A percentile compares a stretch with the other conserved stretches of the same genome.
phyloP scores from a whole-genome alignment of 1,140 invertebrate species.

The Teleogryllus occipitalis region DNA sequence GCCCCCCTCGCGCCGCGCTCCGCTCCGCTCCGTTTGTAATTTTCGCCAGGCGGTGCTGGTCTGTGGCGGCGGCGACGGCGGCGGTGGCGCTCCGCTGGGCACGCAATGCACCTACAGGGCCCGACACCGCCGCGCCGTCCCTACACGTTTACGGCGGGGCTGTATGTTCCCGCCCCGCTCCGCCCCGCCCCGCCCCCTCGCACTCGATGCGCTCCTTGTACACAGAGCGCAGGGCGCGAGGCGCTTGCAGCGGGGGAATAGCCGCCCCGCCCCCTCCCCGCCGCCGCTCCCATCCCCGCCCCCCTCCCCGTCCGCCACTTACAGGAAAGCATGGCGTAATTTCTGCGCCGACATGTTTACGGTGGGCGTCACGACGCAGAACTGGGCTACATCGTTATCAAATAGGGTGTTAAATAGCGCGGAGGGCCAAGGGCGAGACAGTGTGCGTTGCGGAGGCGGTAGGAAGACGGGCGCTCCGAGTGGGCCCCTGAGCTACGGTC shows the following conservation, averaged over 20 bases:
- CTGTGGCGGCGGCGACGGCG: too few relatives aligned
- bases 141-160: neutral
- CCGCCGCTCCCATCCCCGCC: neutral
- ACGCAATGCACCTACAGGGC: too few relatives aligned
- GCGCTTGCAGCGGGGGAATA: neutral
- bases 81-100: too few relatives aligned
- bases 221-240: neutral
- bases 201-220: neutral
- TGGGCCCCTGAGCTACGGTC: too few relatives aligned
- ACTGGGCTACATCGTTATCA: neutral
- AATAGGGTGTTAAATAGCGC: neutral
- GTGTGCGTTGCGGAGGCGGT: too few relatives aligned
- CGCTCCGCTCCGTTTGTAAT: neutral
- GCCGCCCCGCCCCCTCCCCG: too few relatives aligned
- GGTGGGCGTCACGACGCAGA: neutral
- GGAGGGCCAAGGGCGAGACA: neutral
- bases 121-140: neutral
- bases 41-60: too few relatives aligned
- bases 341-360: neutral
- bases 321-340: neutral
- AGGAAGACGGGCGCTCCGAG: too few relatives aligned
- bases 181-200: too few relatives aligned
- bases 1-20: too few relatives aligned
- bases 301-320: neutral
- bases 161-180: too few relatives aligned